phyloP scores from a whole-genome alignment of 2,888 invertebrate genomes.

The Torymus auratus region DNA sequence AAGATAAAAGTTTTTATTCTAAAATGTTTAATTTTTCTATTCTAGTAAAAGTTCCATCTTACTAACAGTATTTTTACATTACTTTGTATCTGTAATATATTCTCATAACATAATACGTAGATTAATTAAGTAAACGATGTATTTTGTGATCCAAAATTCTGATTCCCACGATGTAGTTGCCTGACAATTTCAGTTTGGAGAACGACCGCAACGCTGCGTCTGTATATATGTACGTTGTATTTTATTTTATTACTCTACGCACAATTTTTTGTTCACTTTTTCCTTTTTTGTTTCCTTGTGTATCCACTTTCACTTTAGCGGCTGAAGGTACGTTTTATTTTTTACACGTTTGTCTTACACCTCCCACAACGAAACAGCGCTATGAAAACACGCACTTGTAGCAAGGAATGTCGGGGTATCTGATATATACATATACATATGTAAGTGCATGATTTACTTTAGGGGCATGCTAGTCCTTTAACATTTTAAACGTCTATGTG shows the following conservation, averaged over 20 bases:
- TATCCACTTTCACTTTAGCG: slow-evolving; percentile 16
- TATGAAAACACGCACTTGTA: slow-evolving; percentile 22
- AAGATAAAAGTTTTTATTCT: no score
- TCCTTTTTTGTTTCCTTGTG: slow-evolving; percentile 25
- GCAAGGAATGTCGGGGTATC: slow-evolving; percentile 39
- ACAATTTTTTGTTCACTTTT: slow-evolving; percentile 25
- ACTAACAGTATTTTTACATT: no score
- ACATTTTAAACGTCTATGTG: slow-evolving; percentile 46
- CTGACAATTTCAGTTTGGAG: slow-evolving; percentile 20
- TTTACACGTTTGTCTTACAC: slow-evolving; percentile 27
- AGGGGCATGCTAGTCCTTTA: slow-evolving; percentile 56
- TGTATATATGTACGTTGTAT: slow-evolving; percentile 23
- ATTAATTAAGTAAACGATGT: not conserved
- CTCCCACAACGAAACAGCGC: not conserved
- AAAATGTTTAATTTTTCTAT: no score
- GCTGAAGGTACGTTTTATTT: slow-evolving; percentile 48
- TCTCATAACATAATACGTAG: not conserved
- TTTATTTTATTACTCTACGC: slow-evolving; percentile 4
- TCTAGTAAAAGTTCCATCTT: no score
- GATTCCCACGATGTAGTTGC: slow-evolving; percentile 5
- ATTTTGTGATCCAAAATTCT: slow-evolving; percentile 50
- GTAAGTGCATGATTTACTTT: slow-evolving; percentile 57
- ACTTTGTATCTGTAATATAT: no score
- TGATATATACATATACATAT: not conserved
- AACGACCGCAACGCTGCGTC: not conserved